These are phyloP conservation scores for Dione vanillae DNA, from an alignment of 2,888 invertebrate genomes.

Conservation along the genomic window DNA sequence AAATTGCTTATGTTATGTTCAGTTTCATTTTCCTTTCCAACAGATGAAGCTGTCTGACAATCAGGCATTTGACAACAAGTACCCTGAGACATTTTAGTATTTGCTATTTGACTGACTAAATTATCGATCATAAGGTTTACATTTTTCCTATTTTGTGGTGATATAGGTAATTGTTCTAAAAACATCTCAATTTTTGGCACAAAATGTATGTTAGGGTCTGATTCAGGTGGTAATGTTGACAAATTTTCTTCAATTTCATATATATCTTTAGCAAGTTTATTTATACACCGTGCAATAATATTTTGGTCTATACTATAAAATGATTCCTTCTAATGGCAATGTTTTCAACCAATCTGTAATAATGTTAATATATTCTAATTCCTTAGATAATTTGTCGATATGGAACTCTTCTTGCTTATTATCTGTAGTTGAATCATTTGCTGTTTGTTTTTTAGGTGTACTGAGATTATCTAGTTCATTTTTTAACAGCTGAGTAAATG, in stretches of 20 bases:
- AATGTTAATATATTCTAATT: conserved; percentile 62
- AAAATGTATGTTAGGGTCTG: conserved; percentile 15
- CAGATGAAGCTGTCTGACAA: conserved; percentile 9
- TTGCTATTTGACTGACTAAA: conserved; percentile 26
- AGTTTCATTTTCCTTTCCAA: conserved; percentile 20
- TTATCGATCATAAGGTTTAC: conserved; percentile 24
- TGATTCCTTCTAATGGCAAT: conserved; percentile 55
- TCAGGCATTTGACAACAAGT: conserved; percentile 13
- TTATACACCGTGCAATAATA: conserved; percentile 58
- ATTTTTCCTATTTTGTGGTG: conserved; percentile 24
- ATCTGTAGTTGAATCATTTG: conserved; percentile 41
- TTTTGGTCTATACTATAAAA: conserved; percentile 54
- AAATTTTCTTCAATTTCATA: conserved; percentile 54
- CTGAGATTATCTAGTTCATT: conserved; percentile 58
- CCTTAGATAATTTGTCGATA: conserved; percentile 53
- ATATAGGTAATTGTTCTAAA: conserved; percentile 32
- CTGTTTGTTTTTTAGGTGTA: conserved; percentile 36
- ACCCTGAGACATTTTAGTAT: neutral
- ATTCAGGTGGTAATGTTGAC: neutral
- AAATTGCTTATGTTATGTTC: conserved; percentile 58
- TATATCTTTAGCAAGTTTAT: conserved; percentile 60
- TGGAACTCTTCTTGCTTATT: conserved; percentile 41
- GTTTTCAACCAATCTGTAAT: conserved; percentile 68
- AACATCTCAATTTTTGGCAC: conserved; percentile 30
- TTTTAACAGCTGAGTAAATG: conserved; percentile 59